phyloP scores from a whole-genome alignment of 1,140 invertebrate species.

The Microvelia longipes region DNA sequence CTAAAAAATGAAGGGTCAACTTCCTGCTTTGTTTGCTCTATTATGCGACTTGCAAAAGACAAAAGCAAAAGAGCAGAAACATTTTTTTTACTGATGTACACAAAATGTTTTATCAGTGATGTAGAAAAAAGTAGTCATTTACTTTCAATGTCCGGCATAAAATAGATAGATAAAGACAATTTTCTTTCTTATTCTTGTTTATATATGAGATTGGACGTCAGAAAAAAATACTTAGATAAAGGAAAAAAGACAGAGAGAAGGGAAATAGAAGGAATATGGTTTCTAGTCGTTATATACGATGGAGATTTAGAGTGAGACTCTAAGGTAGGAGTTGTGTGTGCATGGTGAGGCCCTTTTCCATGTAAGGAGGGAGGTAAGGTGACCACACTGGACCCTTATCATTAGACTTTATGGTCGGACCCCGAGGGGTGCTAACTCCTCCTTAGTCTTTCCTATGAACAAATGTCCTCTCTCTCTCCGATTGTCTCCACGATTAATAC shows the following conservation, averaged over 20 bases:
- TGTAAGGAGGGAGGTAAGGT: no score
- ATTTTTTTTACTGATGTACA: no score
- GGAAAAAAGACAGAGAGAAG: background rate
- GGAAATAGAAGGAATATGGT: background rate
- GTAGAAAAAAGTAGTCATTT: no score
- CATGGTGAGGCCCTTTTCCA: background rate
- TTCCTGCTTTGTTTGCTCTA: no score
- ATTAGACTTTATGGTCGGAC: background rate
- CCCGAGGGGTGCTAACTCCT: background rate
- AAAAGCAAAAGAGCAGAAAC: no score
- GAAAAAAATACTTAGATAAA: background rate
- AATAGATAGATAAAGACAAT: no score
- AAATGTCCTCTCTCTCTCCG: background rate
- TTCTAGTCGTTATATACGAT: background rate
- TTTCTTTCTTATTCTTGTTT: no score
- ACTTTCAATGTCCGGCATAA: no score
- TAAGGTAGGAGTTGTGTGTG: background rate
- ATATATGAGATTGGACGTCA: no score
- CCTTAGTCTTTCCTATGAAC: background rate
- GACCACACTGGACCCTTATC: background rate
- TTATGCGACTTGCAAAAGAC: no score
- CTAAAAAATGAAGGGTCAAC: no score
- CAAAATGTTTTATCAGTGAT: no score
- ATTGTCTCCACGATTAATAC: background rate
- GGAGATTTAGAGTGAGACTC: background rate